These are phyloP conservation scores for Metridium senile DNA, from an alignment of 92 coral and sea anemone species.

Conservation along the genomic window DNA sequence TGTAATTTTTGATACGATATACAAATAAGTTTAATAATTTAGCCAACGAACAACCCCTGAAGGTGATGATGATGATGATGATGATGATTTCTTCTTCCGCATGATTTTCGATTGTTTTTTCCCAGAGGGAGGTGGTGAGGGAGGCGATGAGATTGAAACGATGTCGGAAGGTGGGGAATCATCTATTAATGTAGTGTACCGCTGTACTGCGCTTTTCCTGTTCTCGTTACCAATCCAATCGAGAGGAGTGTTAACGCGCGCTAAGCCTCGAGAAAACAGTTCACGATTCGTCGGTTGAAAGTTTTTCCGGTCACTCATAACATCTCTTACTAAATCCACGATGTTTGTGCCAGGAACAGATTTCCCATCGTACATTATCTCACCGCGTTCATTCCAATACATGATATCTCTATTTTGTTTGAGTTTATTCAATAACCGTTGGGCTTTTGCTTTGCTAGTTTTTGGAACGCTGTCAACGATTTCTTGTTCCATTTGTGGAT, in stretches of 20 bases:
- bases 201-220: conserved; percentile 6
- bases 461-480: neutral
- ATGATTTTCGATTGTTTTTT: neutral
- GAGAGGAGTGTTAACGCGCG: conserved; percentile 1
- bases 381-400: conserved; percentile 32
- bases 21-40: too few relatives aligned
- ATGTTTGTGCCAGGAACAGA: conserved; percentile 37
- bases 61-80: neutral
- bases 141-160: neutral
- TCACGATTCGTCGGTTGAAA: conserved; percentile 8
- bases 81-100: too few relatives aligned
- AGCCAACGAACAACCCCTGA: neutral
- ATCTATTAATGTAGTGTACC: neutral
- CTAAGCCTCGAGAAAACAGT: conserved; percentile 28
- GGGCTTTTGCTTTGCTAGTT: neutral
- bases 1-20: neutral
- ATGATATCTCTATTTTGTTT: conserved; percentile 31
- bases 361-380: conserved; percentile 28
- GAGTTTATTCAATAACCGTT: conserved; percentile 7
- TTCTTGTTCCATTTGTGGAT: neutral
- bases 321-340: conserved; percentile 22
- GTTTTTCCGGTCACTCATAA: conserved; percentile 17
- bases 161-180: too few relatives aligned
- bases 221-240: conserved; percentile 27
- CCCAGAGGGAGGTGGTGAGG: neutral